Evolutionary conservation across 2,113 vertebrate species (phyloP).

Genomic region (Pseudorhombus dupliciocellatus): DNA sequence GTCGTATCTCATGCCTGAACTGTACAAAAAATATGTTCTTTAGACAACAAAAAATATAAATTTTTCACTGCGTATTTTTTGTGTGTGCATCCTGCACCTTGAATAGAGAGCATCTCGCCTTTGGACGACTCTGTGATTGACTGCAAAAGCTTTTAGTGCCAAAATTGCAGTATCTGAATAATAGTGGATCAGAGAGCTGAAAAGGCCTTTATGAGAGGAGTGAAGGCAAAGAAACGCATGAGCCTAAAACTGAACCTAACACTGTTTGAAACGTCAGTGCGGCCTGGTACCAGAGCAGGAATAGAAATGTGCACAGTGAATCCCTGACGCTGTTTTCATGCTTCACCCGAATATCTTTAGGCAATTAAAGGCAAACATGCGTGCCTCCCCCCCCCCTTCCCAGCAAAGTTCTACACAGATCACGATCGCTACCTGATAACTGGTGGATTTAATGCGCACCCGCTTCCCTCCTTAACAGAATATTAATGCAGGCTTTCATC

Average conservation of each 20-base stretch:
- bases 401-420: slow-evolving; percentile 38
- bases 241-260: slow-evolving; percentile 23
- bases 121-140: slow-evolving; percentile 17
- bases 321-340: slow-evolving; percentile 2
- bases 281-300: background rate
- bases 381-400: background rate
- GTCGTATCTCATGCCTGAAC: slow-evolving; percentile 42
- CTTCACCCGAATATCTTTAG: slow-evolving; percentile 32
- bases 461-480: slow-evolving; percentile 56
- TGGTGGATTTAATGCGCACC: slow-evolving; percentile 62
- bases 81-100: background rate
- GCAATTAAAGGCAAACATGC: slow-evolving; percentile 55
- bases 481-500: slow-evolving; percentile 71
- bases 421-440: slow-evolving; percentile 65
- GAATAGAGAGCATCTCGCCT: slow-evolving; percentile 16
- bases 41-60: slow-evolving; percentile 44
- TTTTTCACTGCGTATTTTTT: slow-evolving; percentile 45
- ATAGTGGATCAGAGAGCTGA: slow-evolving; percentile 18
- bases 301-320: slow-evolving; percentile 19
- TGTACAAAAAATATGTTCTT: slow-evolving; percentile 10
- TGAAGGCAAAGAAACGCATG: slow-evolving; percentile 6
- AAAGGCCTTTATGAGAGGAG: slow-evolving; percentile 2
- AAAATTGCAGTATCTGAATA: slow-evolving; percentile 40
- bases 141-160: slow-evolving; percentile 63
- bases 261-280: slow-evolving; percentile 15